Evolutionary conservation across 2,888 invertebrate genomes (phyloP).

Genomic region (Diarsia dahlii): DNA sequence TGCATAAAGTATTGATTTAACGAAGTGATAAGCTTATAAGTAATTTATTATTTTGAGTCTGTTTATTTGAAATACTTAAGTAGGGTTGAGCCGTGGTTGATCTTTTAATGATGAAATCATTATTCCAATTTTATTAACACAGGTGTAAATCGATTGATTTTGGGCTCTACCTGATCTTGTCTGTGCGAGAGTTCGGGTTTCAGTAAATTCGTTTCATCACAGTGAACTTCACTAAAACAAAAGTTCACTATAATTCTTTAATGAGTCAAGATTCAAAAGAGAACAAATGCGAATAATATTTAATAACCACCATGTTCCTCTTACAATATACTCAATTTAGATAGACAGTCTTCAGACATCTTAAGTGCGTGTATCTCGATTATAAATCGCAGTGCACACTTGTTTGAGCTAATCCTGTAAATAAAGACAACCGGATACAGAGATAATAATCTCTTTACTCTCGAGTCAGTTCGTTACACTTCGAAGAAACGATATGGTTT

Average conservation of each 20-base stretch:
- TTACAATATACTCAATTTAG: conserved; percentile 34
- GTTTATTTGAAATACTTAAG: conserved; percentile 23
- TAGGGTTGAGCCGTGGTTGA: conserved; percentile 1
- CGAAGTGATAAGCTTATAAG: conserved; percentile 40
- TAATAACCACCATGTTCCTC: conserved; percentile 19
- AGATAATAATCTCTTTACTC: conserved; percentile 51
- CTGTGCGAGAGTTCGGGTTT: neutral
- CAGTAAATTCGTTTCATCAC: neutral
- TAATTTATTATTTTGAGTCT: conserved; percentile 33
- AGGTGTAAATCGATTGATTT: neutral
- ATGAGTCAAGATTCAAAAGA: conserved; percentile 1
- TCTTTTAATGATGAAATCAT: neutral
- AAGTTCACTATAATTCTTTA: neutral
- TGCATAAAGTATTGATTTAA: conserved; percentile 53
- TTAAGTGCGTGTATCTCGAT: conserved; percentile 26
- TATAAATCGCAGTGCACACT: conserved; percentile 30
- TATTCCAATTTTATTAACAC: neutral
- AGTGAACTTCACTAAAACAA: neutral
- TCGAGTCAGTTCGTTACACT: conserved; percentile 30
- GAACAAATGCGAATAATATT: conserved; percentile 22
- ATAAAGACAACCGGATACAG: conserved; percentile 57
- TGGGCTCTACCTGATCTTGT: neutral
- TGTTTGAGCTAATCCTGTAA: conserved; percentile 42
- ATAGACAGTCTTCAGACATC: conserved; percentile 34
- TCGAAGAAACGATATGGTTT: conserved; percentile 41